Base-by-base conservation (phyloP, 1,140 invertebrate species). In the Penaeus japonicus region DNA sequence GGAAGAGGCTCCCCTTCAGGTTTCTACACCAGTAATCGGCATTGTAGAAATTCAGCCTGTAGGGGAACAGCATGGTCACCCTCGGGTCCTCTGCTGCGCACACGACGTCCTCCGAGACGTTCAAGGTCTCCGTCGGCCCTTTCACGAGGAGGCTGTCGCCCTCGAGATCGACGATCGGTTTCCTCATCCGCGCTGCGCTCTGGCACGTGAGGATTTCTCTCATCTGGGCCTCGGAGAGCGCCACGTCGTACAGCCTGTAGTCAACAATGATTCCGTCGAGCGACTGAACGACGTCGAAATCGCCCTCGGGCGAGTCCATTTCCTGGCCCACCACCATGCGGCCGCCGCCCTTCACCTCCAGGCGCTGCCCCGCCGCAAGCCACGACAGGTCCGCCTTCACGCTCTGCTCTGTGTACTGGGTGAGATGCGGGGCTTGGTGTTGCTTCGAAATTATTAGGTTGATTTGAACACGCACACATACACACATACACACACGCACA, bases 261-360 rank as follows among this genome's bases (percentile, higher is more conserved):
- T 88, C 81, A 4, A 81, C 87, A 20, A 88, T 47, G 5, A 83
- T 32, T 2, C 78, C 87, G 24, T 88, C 54, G 22, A 84, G 20
- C 10, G 35, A 24, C 70, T 80, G 55, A 2, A 39, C 55, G 3
- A 80, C 3, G 22, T 35, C 32, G 35, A 77, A 80, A 5, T 65
- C 32, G 7, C 73, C 85, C 12, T 62, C 77, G 0, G 57, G 32
- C n/a, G 39, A 62, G 85, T 85, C 70, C 70, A 47, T 18, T 22
- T 79, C 55, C 30, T 80, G 75, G 17, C 85, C 85, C n/a, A 86
- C 22, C 3, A 79, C 55, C 30, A 86, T n/a, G 20, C 27, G 47
- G 30, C 77, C 85, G 17, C 70, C 70, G 30, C 75, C 55, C 27
- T 4, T 35, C 54, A 83, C 57, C 35, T 62, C 47, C 47, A 47